Percentiles rank a stretch among this genome's conserved stretches.
These are phyloP conservation scores for Ellobium chinense DNA, from an alignment of 2,888 invertebrate genomes.

Conservation along the genomic window DNA sequence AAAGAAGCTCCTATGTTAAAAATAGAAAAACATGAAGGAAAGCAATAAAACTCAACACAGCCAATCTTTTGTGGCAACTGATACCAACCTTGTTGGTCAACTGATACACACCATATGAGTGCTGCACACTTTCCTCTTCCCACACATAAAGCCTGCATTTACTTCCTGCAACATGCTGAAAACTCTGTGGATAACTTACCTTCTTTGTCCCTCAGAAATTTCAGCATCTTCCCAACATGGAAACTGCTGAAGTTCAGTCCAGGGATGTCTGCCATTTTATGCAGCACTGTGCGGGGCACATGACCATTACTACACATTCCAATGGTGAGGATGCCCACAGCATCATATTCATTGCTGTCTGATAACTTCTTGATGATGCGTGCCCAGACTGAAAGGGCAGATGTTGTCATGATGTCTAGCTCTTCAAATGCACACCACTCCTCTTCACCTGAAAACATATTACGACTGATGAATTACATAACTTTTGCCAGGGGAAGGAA, in stretches of 20 bases:
- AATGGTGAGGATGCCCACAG: slow-evolving; percentile 27
- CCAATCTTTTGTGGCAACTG: no score
- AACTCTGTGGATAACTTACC: not conserved
- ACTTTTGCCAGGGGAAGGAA: no score
- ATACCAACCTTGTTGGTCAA: no score
- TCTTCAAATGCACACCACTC: not conserved
- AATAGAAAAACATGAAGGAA: no score
- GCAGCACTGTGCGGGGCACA: not conserved
- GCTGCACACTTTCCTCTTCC: no score
- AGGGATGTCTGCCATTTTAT: slow-evolving; percentile 24
- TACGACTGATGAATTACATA: no score
- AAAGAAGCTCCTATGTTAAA: no score
- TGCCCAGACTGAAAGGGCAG: not conserved
- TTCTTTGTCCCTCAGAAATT: slow-evolving; percentile 26
- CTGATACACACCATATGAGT: no score
- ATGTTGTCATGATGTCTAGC: not conserved
- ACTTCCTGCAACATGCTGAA: not conserved
- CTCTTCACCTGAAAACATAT: not conserved
- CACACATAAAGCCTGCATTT: no score
- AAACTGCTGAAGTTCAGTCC: slow-evolving; percentile 12
- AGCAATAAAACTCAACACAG: no score
- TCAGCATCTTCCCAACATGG: slow-evolving; percentile 38
- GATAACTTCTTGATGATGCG: not conserved
- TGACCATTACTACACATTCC: slow-evolving; percentile 12
- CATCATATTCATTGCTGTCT: slow-evolving; percentile 24